Evolutionary conservation across 2,113 vertebrate species (phyloP), one percentile per base, ranked within the genome.

Genomic region (Anhinga anhinga): DNA sequence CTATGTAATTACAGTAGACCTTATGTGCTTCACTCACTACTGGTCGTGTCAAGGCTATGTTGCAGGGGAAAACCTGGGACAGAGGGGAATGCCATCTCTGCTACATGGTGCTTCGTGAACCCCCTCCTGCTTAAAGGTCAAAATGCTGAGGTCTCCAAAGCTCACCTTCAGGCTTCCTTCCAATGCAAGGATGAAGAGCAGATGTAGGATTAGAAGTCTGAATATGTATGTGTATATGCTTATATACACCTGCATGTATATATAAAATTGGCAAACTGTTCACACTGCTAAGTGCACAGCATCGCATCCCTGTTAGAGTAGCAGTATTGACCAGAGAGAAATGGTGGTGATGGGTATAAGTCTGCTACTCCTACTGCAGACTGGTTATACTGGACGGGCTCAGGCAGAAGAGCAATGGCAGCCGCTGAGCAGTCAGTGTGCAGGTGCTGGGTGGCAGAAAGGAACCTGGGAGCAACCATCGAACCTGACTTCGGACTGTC

Each of bases 21-120:
- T n/a, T 32, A 18, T 0, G 0, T 38, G 56, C 38, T 59, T 82
- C 40, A 4, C 30, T 50, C 4, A 0, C 14, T 65, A 1, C 29
- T 38, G 26, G 5, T 42, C 12, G 17, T 36, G 19, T 59, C 32
- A 32, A 20, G 29, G 17, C 13, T 53, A 2, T 3, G 14, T 25
- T 91, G 59, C n/a, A 55, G 38, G 27, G 30, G 71, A 81, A 77
- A 81, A 62, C 10, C 13, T 16, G 5, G 74, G 38, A 49, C 5
- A 44, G 22, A 22, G 11, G 13, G 9, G 15, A 73, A 44, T 18
- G 12, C 15, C 12, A 0, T 32, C 14, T 47, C 20, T 58, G n/a
- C n/a, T 49, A 4, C 3, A 1, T 15, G 8, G 20, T 73, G 40
- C 15, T 69, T 65, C 77, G 30, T 70, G 67, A 90, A 7, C 14